Base-by-base conservation (phyloP, 2,797 vertebrate species). In the Mycteria americana region DNA sequence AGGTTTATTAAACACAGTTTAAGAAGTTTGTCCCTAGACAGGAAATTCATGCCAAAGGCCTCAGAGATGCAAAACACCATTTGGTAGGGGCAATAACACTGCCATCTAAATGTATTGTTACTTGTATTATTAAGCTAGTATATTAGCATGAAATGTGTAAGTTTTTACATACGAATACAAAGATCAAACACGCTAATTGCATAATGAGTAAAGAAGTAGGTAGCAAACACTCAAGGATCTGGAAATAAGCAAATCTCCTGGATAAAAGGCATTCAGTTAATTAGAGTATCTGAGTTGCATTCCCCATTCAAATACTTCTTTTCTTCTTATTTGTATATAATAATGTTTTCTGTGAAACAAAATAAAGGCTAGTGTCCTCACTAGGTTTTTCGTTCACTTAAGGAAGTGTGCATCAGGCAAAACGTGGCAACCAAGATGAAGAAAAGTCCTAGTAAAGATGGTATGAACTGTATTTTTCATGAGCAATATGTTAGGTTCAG, bases 1-100 rank as follows among this genome's bases (percentile, higher is more conserved):
- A 53, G 72, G 64, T 85, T 92, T 91, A 95, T 87, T 89, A 92
- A 92, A 96, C 50, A 91, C 53, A 50, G 64, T 62, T 76, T 56
- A 92, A 90, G 78, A 85, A 96, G 87, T 92, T 85, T 91, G 78
- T 77, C 31, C 69, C 56, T 17, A n/a, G 76, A 59, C 57, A 89
- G 78, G 70, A 95, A 54, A 91, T 85, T 48, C 72, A 50, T 92
- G 84, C 86, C 84, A 91, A 91, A 92, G 68, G 81, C 82, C 85
- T 86, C 54, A 60, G 2, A 54, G 84, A 79, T 48, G 65, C 82
- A 91, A 85, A 92, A 35, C n/a, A 63, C 54, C 59, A 54, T 24
- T 75, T 39, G 54, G 50, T 72, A 84, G 23, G 57, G 39, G 37
- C 46, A 92, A 28, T 63, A 89, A 73, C 51, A 56, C 54, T 76